Conservation (phyloP, 2,888 invertebrate species). For the Ophion obscuratus region DNA sequence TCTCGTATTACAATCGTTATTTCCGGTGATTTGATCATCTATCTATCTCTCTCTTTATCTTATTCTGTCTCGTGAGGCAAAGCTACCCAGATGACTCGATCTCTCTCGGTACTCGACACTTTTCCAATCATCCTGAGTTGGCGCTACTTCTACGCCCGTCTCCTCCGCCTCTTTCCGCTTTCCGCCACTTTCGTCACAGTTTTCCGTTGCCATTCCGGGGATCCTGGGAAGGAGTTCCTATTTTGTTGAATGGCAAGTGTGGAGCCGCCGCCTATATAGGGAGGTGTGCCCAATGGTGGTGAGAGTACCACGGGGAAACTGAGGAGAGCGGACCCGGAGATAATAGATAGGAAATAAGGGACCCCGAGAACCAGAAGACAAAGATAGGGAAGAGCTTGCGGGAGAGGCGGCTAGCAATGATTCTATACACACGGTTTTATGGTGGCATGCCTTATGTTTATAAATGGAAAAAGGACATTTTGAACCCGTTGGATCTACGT, state of each 20-base stretch:
- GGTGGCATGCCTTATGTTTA: neutral
- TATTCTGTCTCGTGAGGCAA: constrained; percentile 17
- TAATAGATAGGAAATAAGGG: constrained; percentile 57
- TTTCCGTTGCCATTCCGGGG: constrained; percentile 52
- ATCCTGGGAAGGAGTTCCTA: constrained; percentile 57
- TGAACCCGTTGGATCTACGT: neutral
- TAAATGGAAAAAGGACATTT: neutral
- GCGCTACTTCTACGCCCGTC: constrained; percentile 10
- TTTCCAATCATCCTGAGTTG: constrained; percentile 66
- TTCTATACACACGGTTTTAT: neutral
- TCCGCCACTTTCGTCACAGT: constrained; percentile 55
- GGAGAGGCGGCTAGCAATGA: constrained; percentile 7
- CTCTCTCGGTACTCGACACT: constrained; percentile 58
- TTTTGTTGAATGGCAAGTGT: constrained; percentile 55
- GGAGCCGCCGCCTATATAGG: constrained; percentile 48
- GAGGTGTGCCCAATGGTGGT: constrained; percentile 1
- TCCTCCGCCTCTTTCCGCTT: constrained; percentile 26
- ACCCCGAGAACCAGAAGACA: constrained; percentile 24
- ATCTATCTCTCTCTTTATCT: constrained; percentile 9
- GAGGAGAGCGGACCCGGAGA: constrained; percentile 43
- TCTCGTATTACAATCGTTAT: constrained; percentile 61
- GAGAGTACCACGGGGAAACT: constrained; percentile 5
- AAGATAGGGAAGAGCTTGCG: constrained; percentile 2
- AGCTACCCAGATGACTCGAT: constrained; percentile 59
- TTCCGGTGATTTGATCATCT: constrained; percentile 61